Conservation (phyloP, 2,888 invertebrate species). For the Oligia strigilis region DNA sequence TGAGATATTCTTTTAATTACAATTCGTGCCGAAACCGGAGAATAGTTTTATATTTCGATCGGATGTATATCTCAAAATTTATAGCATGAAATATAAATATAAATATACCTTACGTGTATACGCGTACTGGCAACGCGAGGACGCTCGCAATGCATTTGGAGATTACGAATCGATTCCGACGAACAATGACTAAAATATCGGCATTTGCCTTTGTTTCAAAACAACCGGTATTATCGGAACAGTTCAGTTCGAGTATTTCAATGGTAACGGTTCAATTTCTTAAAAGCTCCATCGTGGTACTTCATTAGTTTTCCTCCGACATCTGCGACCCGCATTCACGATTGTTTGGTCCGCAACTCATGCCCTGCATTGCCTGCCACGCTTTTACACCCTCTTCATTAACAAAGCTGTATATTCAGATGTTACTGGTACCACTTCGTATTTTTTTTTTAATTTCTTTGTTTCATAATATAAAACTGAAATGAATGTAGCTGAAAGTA, state of each 20-base stretch:
- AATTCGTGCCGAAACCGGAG: not conserved
- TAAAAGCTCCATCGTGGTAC: conserved; percentile 81
- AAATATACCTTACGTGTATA: not conserved
- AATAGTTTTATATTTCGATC: not conserved
- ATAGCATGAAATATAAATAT: not conserved
- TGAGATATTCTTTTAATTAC: not conserved
- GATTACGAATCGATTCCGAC: conserved; percentile 44
- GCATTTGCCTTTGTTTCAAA: conserved; percentile 39
- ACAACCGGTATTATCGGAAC: conserved; percentile 40
- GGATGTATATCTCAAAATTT: conserved; percentile 1
- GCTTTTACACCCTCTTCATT: conserved; percentile 73
- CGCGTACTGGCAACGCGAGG: conserved; percentile 7
- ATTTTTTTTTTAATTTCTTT: conserved; percentile 40
- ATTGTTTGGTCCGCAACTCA: conserved; percentile 80
- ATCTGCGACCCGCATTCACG: conserved; percentile 83
- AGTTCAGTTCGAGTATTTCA: conserved; percentile 60
- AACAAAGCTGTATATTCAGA: conserved; percentile 74
- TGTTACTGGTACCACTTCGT: conserved; percentile 64
- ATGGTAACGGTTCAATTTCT: conserved; percentile 82
- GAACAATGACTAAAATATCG: conserved; percentile 48
- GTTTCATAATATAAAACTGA: conserved; percentile 25
- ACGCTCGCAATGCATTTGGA: conserved; percentile 34
- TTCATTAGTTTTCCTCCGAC: conserved; percentile 84
- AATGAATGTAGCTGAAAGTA: conserved; percentile 21
- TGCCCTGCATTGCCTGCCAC: conserved; percentile 68